Evolutionary conservation across 2,113 vertebrate species (phyloP), one percentile per base, ranked within the genome.

Genomic region (Otis tarda): DNA sequence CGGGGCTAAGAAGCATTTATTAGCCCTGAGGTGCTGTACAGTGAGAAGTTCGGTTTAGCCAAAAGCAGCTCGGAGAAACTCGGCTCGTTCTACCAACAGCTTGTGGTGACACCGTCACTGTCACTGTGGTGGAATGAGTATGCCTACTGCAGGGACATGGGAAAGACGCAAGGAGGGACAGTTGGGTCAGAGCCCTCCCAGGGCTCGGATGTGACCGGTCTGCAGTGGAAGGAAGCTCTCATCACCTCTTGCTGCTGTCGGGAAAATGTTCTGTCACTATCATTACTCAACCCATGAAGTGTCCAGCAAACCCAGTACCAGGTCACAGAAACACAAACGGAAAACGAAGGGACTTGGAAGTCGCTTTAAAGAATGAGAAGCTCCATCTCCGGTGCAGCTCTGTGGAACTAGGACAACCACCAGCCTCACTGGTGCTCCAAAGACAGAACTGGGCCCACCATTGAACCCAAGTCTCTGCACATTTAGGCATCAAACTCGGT

Each of bases 391-490:
- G 55, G 41, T 5, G 13, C 70, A 53, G 50, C 49, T 45, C 81
- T 28, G 63, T 13, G 23, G 25, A 73, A 37, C 35, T 7, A 15
- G 45, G 56, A 68, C 76, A 80, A 16, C 60, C 55, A 17, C 21
- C 67, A 49, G 6, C 75, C 11, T 13, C 39, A 23, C 28, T 12
- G 39, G 15, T 17, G 60, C 47, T 60, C 33, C 33, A 22, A 2
- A 50, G 63, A 7, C 0, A 41, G 69, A 33, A 9, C n/a, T 1
- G 21, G 37, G 18, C 9, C 71, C 47, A 20, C 35, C 31, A 3
- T n/a, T 16, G 14, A 27, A n/a, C 74, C 10, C 1, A 1, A 23
- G 12, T 9, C 60, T 15, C 67, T 0, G 2, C 28, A 18, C 7
- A 2, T 12, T 9, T 20, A 14, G 24, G 21, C 37, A 67, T 2